phyloP scores from a whole-genome alignment of 2,797 vertebrate genomes.

The Sebastiscus tertius region DNA sequence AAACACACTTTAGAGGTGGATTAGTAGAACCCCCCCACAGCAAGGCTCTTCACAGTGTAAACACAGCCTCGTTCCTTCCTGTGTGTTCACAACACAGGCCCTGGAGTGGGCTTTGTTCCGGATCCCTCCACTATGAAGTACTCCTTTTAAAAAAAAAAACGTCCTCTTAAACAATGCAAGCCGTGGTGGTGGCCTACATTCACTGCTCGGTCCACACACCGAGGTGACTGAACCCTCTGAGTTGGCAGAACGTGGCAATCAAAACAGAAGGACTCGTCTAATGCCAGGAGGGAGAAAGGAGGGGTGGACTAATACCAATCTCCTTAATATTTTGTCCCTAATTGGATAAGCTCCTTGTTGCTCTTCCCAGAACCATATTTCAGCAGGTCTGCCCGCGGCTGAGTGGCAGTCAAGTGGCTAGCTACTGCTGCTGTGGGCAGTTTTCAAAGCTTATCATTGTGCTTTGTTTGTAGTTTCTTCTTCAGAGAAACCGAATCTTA shows the following conservation, averaged over 20 bases:
- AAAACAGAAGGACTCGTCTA: conserved; percentile 75
- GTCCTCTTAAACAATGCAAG: conserved; percentile 32
- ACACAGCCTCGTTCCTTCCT: conserved; percentile 66
- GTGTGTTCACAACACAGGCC: conserved; percentile 74
- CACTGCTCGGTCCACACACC: not conserved
- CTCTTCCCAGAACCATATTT: conserved; percentile 76
- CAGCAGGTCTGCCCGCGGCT: conserved; percentile 50
- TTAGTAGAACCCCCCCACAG: conserved; percentile 51
- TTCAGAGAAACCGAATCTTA: conserved; percentile 30
- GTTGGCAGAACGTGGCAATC: conserved; percentile 68
- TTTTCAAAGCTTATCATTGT: conserved; percentile 63
- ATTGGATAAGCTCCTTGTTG: conserved; percentile 80
- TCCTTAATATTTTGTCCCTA: conserved; percentile 78
- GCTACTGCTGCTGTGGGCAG: conserved; percentile 56
- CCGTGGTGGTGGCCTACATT: conserved; percentile 45
- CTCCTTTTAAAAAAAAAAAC: conserved; percentile 19
- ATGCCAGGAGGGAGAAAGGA: conserved; percentile 62
- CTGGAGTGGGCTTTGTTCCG: conserved; percentile 64
- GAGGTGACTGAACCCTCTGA: conserved; percentile 59
- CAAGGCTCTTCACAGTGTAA: conserved; percentile 65
- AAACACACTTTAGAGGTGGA: conserved; percentile 72
- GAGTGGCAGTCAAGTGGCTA: conserved; percentile 51
- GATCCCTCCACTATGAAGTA: conserved; percentile 47
- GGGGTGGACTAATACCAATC: conserved; percentile 71
- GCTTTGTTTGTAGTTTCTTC: conserved; percentile 60